Evolutionary conservation across 2,888 invertebrate genomes (phyloP), one percentile per base, ranked within the genome.

Genomic region (Plebejus melissa): DNA sequence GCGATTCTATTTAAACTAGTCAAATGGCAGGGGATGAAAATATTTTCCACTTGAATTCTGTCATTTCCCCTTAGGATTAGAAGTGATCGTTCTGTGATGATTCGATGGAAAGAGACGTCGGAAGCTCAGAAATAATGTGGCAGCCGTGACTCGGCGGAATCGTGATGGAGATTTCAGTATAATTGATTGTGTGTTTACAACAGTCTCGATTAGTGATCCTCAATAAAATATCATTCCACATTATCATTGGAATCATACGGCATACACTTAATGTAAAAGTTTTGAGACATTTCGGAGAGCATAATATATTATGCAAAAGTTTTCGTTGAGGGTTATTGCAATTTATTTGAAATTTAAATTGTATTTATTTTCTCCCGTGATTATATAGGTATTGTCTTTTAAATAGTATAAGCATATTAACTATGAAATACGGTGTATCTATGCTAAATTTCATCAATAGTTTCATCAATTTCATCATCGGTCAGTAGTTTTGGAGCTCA

Each of bases 101-200:
- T 81, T 80, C 79, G 78, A 78, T 78, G 79, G 79, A 80, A 79
- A 78, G 77, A 74, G 46, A 77, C 82, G 86, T 83, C 85, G 85
- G 85, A 87, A 87, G 80, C 78, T 80, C 79, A 83, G 82, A 83
- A 88, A 86, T 90, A 89, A 90, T 89, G 87, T 87, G 77, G 81
- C 74, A 75, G 71, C 79, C 79, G 83, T 90, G 90, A 90, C 87
- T 78, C 77, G 81, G 80, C 84, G 80, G 74, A 85, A 84, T 78
- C 65, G 74, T 89, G 88, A 91, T 90, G 86, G 82, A 79, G 76
- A 79, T 76, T 79, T 77, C 80, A 80, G 50, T 78, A 79, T 85
- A 88, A 88, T 87, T 86, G 88, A 88, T 88, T 88, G 83, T 84
- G 83, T 87, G 84, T 86, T 87, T 86, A 82, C 80, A 82, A 82